A percentile compares a stretch with the other conserved stretches of the same genome.
phyloP scores from a whole-genome alignment of 2,797 vertebrate genomes.

The Caiman crocodilus region DNA sequence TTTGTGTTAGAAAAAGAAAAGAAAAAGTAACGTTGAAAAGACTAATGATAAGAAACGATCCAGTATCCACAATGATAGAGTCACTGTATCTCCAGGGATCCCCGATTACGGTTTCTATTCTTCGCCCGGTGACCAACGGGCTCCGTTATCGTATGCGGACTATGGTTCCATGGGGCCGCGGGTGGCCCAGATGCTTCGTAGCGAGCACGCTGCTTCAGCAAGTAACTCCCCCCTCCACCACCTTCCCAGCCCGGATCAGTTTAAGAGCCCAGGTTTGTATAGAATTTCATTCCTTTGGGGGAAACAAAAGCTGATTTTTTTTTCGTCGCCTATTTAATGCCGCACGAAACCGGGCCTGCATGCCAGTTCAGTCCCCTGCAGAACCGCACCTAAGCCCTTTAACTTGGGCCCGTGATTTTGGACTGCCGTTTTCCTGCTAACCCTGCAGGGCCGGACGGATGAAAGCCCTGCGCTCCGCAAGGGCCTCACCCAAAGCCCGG shows the following conservation, averaged over 20 bases:
- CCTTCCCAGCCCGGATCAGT: slow-evolving; percentile 89
- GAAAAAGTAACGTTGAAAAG: background rate
- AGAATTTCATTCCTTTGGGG: slow-evolving; percentile 73
- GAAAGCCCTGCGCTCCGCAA: background rate
- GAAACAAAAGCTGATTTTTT: background rate
- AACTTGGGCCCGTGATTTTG: background rate
- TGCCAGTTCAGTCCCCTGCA: background rate
- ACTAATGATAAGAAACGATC: background rate
- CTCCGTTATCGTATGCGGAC: slow-evolving; percentile 91
- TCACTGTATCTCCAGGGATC: slow-evolving; percentile 88
- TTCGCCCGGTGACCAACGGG: slow-evolving; percentile 90
- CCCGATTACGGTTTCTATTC: slow-evolving; percentile 93
- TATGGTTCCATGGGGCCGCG: slow-evolving; percentile 91
- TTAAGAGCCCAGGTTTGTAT: slow-evolving; percentile 92
- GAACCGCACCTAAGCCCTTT: background rate
- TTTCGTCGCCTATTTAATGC: background rate
- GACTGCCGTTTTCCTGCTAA: background rate
- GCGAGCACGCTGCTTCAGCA: slow-evolving; percentile 90
- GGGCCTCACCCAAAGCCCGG: background rate
- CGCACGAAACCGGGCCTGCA: background rate
- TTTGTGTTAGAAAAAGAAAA: background rate
- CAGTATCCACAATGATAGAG: slow-evolving; percentile 83
- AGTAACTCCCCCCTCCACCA: slow-evolving; percentile 87
- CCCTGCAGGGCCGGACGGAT: background rate
- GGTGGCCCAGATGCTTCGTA: slow-evolving; percentile 90